Conservation (phyloP, 92 coral and sea anemone species). For the Muricea muricata region DNA sequence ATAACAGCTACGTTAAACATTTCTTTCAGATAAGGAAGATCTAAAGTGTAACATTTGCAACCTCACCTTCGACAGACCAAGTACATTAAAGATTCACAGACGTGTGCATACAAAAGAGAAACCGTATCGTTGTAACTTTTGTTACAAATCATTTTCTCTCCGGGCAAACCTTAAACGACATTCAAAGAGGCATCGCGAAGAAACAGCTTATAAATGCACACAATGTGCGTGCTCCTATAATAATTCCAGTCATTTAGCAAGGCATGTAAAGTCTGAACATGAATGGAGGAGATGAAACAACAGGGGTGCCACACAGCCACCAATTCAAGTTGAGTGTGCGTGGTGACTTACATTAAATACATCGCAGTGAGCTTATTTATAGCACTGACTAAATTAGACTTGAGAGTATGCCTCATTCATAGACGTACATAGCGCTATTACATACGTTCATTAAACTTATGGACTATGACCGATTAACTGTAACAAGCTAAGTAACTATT, state of each 20-base stretch:
- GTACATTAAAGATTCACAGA: slow-evolving; percentile 91
- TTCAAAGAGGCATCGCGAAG: slow-evolving; percentile 90
- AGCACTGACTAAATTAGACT: too few relatives aligned
- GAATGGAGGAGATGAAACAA: too few relatives aligned
- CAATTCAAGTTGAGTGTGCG: too few relatives aligned
- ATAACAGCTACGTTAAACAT: neutral
- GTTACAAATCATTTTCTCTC: slow-evolving; percentile 90
- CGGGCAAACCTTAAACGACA: slow-evolving; percentile 95
- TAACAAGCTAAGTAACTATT: too few relatives aligned
- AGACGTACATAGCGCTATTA: too few relatives aligned
- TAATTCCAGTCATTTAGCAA: too few relatives aligned
- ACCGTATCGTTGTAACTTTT: slow-evolving; percentile 89
- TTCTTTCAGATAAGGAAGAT: slow-evolving; percentile 78
- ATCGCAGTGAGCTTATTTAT: too few relatives aligned
- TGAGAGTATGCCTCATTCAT: too few relatives aligned
- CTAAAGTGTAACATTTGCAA: slow-evolving; percentile 89
- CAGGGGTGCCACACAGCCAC: too few relatives aligned
- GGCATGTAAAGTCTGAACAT: slow-evolving; percentile 88
- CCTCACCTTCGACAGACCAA: slow-evolving; percentile 92
- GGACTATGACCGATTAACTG: too few relatives aligned
- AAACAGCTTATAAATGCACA: slow-evolving; percentile 86
- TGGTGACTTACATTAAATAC: too few relatives aligned
- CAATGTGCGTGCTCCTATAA: slow-evolving; percentile 95
- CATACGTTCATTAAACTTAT: too few relatives aligned
- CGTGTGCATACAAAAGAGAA: slow-evolving; percentile 93